Base-by-base conservation (phyloP, 2,888 invertebrate species). In the Calliopum simillimum region DNA sequence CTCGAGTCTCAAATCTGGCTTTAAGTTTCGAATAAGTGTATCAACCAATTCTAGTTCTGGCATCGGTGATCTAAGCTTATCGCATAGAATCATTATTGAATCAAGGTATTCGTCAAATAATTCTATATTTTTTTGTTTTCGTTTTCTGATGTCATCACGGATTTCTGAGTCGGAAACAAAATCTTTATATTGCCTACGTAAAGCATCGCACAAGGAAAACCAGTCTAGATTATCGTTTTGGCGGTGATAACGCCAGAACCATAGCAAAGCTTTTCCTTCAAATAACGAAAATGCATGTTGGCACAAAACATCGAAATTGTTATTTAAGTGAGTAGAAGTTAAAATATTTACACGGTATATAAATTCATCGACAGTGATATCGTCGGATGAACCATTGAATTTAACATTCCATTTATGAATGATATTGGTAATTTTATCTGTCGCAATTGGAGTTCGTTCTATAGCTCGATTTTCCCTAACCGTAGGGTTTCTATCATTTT, bases 331-430 rank as follows among this genome's bases (percentile, higher is more conserved):
- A 13, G 56, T 64, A 2, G 59, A 16, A 2, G 69, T 71, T 11
- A 71, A 25, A 11, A 63, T 51, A 47, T 68, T 65, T 1, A 62
- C 16, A n/a, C 68, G 41, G 19, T 68, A 71, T 41, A 71, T 65
- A 46, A 71, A 68, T 4, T 71, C 64, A 5, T 72, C 67, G 1
- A 69, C 69, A 2, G 71, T 41, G 16, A 72, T 69, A 33, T 72
- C 62, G 21, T 63, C 56, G 2, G 46, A 16, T 3, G 46, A 58
- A 23, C 67, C 67, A 21, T 43, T 25, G n/a, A 67, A 67, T 61
- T 43, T 72, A 47, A 67, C 12, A 55, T 43, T 59, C 72, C 72
- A 68, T 55, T 66, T 66, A 8, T 64, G 41, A 46, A 70, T 70
- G 4, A 59, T 55, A 33, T 62, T 66, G 8, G 62, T 21, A 46